phyloP scores from a whole-genome alignment of 1,140 invertebrate species.

The Lordiphosa mommai region DNA sequence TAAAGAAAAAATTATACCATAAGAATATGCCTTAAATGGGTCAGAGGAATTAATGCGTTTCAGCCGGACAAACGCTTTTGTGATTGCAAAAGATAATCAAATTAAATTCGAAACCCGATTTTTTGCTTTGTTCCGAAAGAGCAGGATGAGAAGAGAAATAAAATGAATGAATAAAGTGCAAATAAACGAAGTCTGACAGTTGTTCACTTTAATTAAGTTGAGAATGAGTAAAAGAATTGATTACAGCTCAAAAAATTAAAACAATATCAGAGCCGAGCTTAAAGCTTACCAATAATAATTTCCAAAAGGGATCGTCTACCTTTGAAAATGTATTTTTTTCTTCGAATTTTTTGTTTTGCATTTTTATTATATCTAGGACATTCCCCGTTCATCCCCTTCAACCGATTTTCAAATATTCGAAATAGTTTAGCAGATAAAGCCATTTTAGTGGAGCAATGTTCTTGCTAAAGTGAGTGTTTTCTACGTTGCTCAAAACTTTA shows the following conservation, averaged over 20 bases:
- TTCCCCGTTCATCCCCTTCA: too few species aligned
- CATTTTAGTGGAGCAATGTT: too few species aligned
- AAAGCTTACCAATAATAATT: slow-evolving; percentile 53
- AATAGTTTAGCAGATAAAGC: too few species aligned
- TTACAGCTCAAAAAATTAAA: slow-evolving; percentile 7
- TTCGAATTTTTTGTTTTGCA: too few species aligned
- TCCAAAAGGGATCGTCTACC: slow-evolving; percentile 28
- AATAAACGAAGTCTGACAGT: neutral
- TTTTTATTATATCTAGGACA: too few species aligned
- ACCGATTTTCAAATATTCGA: too few species aligned
- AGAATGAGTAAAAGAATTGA: neutral
- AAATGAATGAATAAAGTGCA: neutral
- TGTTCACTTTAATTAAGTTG: slow-evolving; percentile 1
- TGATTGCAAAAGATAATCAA: slow-evolving; percentile 55
- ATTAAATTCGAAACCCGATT: slow-evolving; percentile 49
- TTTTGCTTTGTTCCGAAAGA: neutral
- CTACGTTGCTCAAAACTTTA: too few species aligned
- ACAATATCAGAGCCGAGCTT: slow-evolving; percentile 3
- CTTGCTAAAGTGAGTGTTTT: too few species aligned
- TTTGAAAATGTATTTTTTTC: too few species aligned
- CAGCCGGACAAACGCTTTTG: slow-evolving; percentile 40
- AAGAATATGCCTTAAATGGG: slow-evolving; percentile 48
- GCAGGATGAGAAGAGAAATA: neutral
- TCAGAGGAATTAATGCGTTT: slow-evolving; percentile 53
- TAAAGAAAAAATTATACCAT: slow-evolving; percentile 19